Evolutionary conservation across 2,797 vertebrate genomes (phyloP).

Genomic region (Acipenser ruthenus): DNA sequence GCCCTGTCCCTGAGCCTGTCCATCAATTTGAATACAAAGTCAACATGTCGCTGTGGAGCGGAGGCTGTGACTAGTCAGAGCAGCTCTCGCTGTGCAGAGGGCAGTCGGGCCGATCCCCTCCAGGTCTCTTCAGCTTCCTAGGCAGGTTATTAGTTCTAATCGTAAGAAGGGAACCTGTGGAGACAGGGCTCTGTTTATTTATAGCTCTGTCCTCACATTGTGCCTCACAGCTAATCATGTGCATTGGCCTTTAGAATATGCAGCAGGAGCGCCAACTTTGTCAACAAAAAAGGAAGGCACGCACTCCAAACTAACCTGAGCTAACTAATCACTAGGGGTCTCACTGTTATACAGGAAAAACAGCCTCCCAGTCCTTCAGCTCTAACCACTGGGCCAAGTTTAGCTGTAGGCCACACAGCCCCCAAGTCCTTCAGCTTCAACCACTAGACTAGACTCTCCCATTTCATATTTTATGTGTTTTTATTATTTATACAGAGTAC

Average conservation of each 20-base stretch:
- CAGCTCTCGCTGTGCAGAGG: conserved; percentile 8
- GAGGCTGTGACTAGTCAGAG: conserved; percentile 12
- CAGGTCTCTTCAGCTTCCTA: conserved; percentile 4
- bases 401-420: conserved; percentile 12
- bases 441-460: not conserved
- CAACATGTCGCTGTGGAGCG: not conserved
- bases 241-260: conserved; percentile 20
- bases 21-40: not conserved
- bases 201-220: conserved; percentile 13
- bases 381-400: conserved; percentile 8
- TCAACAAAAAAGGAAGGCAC: not conserved
- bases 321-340: conserved; percentile 13
- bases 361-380: conserved; percentile 3
- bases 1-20: not conserved
- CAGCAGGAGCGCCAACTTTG: not conserved
- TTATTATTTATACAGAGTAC: too few relatives aligned
- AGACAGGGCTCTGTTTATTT: conserved; percentile 15
- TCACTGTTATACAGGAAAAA: conserved; percentile 2
- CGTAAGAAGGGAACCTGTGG: conserved; percentile 16
- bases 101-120: conserved; percentile 11
- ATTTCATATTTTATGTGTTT: not conserved
- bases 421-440: not conserved
- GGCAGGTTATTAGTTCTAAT: conserved; percentile 16
- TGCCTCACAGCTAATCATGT: conserved; percentile 17
- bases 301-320: conserved; percentile 12